These are phyloP conservation scores for Triplophysa tibetana DNA, from an alignment of 2,113 vertebrate species.

Conservation along the genomic window DNA sequence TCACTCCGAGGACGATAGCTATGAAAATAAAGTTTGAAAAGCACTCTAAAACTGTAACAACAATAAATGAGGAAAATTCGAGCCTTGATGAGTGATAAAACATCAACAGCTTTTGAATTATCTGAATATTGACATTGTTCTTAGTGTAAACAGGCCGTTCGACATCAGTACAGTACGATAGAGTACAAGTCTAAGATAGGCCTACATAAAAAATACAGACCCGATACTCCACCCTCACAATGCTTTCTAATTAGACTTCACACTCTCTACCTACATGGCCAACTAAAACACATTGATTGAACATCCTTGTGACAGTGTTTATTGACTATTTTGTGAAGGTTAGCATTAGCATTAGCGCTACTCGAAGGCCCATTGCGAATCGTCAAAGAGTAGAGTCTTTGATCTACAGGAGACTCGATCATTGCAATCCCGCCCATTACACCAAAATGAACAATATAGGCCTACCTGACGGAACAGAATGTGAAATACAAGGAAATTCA, in stretches of 20 bases:
- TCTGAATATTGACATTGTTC: too few relatives aligned
- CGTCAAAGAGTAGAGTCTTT: conserved; percentile 48
- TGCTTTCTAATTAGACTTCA: conserved; percentile 41
- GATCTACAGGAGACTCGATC: conserved; percentile 41
- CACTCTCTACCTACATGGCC: conserved; percentile 32
- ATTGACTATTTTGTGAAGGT: conserved; percentile 63
- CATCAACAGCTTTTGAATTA: too few relatives aligned
- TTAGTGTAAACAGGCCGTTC: too few relatives aligned
- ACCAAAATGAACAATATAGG: conserved; percentile 33
- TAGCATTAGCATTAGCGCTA: conserved; percentile 34
- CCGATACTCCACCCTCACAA: conserved; percentile 7
- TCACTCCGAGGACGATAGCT: too few relatives aligned
- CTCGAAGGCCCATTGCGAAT: conserved; percentile 36
- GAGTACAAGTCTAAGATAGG: too few relatives aligned
- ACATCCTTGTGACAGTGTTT: conserved; percentile 65
- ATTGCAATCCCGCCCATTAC: conserved; percentile 49
- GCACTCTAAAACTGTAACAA: too few relatives aligned
- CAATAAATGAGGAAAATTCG: too few relatives aligned
- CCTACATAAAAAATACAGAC: too few relatives aligned
- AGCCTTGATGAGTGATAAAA: too few relatives aligned
- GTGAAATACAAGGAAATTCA: conserved; percentile 12
- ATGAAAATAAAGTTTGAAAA: too few relatives aligned
- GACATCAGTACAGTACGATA: too few relatives aligned
- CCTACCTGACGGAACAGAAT: conserved; percentile 33
- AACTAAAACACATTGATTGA: conserved; percentile 56